These are phyloP conservation scores for Lumbricus terrestris DNA, from an alignment of 2,888 invertebrate species.

Conservation along the genomic window DNA sequence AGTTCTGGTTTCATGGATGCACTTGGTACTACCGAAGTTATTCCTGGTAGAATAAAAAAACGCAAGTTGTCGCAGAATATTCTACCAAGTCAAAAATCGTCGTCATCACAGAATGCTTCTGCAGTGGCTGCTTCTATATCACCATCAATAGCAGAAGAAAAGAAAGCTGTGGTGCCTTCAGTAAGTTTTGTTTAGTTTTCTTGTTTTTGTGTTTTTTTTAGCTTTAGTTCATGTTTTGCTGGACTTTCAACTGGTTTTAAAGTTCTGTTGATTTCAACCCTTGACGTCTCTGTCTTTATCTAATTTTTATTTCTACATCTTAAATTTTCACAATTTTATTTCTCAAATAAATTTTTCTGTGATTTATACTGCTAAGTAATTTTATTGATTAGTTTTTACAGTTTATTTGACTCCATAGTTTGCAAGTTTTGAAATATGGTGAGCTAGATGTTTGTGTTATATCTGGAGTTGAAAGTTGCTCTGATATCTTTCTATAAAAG, in stretches of 20 bases:
- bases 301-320: not conserved
- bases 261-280: not conserved
- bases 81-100: conserved; percentile 50
- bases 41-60: conserved; percentile 71
- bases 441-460: not conserved
- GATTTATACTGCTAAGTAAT: not conserved
- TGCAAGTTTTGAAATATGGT: not conserved
- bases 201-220: not conserved
- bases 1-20: conserved; percentile 93
- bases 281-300: too few species aligned
- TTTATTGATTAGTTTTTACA: not conserved
- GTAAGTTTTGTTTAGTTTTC: conserved; percentile 39
- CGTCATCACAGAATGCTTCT: conserved; percentile 72
- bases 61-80: conserved; percentile 54
- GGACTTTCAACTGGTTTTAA: not conserved
- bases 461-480: not conserved
- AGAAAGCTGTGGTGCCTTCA: conserved; percentile 51
- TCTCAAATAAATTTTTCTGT: too few species aligned
- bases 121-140: conserved; percentile 59
- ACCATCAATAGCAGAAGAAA: conserved; percentile 41
- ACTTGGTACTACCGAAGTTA: conserved; percentile 72
- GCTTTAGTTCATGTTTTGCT: not conserved
- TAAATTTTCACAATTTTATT: too few species aligned
- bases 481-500: not conserved
- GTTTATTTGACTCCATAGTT: not conserved